Evolutionary conservation across 1,140 invertebrate species (phyloP), one percentile per base, ranked within the genome.

Genomic region (Drosophila kurseongensis): DNA sequence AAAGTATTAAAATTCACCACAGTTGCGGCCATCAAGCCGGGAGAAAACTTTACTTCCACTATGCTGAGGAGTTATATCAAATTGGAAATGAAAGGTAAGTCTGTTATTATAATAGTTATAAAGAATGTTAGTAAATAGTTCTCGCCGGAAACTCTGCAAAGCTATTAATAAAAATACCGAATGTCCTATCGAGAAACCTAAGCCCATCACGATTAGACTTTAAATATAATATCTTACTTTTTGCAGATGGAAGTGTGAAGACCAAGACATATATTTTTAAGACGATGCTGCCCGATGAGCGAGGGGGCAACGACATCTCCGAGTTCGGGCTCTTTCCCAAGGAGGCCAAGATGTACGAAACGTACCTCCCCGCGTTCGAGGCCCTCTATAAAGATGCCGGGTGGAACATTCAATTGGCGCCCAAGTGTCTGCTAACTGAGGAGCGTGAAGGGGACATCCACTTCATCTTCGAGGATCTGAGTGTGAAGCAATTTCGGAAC

Each of bases 41-140:
- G 90, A 0, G 82, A 91, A 14, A 91, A 91, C 32, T 91, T 88
- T 5, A 88, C 85, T 8, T 91, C 90, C 2, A 66, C 74, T 1
- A 91, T 91, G 82, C 16, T 91, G n/a, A 65, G 90, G 6, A 52
- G 79, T 8, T 47, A 90, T 5, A 69, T 91, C 1, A 86, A 90
- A 38, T 48, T 91, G n/a, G 80, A 90, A 65, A 68, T 91, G 68
- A 88, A 84, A 18, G 82, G 90, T 88, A 1, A 27, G 23, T 4
- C 1, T 0, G 5, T 10, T 14, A 32, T 32, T 32, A 32, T 32
- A 6, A 32, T 32, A 6, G 8, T 1, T 7, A 7, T 8, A 32
- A 32, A 7, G 29, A 32, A 7, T 32, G 7, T 7, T 6, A 32
- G 29, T 6, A 4, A 4, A 23, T 23, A 23, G 23, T 18, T 18